Evolutionary conservation across 2,113 vertebrate species (phyloP).

Genomic region (Nycticryphes semicollaris): DNA sequence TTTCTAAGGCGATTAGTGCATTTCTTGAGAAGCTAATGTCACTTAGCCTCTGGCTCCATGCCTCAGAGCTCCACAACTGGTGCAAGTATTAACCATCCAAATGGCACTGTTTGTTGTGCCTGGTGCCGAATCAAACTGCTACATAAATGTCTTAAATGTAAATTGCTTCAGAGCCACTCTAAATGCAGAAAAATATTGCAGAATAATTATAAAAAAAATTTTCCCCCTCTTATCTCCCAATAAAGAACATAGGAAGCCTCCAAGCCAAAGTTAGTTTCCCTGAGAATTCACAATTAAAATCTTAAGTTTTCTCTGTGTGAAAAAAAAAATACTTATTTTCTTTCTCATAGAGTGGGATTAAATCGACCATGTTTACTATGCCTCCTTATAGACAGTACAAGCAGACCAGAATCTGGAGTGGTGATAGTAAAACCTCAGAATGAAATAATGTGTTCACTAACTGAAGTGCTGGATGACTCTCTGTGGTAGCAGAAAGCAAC

Average conservation of each 20-base stretch:
- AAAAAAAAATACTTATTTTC: conserved; percentile 15
- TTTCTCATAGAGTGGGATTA: conserved; percentile 8
- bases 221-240: background rate
- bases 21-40: conserved; percentile 16
- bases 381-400: background rate
- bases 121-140: background rate
- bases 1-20: conserved; percentile 42
- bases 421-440: conserved; percentile 45
- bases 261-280: background rate
- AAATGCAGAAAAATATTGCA: background rate
- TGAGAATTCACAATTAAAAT: conserved; percentile 41
- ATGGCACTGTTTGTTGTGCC: background rate
- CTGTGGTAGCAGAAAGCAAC: conserved; percentile 45
- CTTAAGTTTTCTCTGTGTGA: conserved; percentile 18
- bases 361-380: background rate
- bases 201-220: background rate
- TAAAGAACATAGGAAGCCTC: background rate
- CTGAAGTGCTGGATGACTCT: conserved; percentile 49
- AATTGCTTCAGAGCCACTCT: background rate
- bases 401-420: conserved; percentile 9
- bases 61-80: background rate
- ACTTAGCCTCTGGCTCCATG: background rate
- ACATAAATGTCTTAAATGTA: background rate
- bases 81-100: background rate
- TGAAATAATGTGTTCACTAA: conserved; percentile 31